Percentiles rank a stretch among this genome's conserved stretches.
Conservation (phyloP, 2,113 vertebrate species). For the Calcarius ornatus region DNA sequence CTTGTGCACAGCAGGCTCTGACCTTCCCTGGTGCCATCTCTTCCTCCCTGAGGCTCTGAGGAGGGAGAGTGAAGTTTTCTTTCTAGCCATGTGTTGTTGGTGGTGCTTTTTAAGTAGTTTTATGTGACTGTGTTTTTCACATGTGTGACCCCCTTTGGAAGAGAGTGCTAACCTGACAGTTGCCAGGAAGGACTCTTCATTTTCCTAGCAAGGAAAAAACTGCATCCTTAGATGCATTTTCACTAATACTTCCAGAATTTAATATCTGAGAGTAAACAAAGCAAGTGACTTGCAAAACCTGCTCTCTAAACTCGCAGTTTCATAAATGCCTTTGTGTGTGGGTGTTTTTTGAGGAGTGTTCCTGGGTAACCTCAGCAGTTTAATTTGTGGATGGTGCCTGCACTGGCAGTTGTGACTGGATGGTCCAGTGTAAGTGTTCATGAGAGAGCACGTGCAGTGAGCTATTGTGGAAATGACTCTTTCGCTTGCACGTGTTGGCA, state of each 20-base stretch:
- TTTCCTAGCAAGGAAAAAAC: not conserved
- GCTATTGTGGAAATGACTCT: fast-evolving
- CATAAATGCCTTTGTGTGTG: not conserved
- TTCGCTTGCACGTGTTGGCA: fast-evolving
- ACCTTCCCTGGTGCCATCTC: not conserved
- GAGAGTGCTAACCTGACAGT: not conserved
- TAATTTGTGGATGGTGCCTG: not conserved
- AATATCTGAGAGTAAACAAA: not conserved
- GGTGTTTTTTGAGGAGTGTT: not conserved
- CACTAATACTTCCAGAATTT: not conserved
- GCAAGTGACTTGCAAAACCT: not conserved
- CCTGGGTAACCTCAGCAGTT: not conserved
- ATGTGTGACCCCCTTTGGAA: not conserved
- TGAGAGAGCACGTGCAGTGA: not conserved
- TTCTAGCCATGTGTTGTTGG: not conserved
- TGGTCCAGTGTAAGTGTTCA: not conserved
- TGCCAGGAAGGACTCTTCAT: not conserved
- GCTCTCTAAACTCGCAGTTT: not conserved
- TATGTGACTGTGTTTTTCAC: not conserved
- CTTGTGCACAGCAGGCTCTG: not conserved
- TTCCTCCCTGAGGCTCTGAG: not conserved
- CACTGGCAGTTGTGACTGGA: not conserved
- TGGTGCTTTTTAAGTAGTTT: not conserved
- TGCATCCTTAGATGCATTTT: not conserved
- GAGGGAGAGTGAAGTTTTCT: not conserved